A percentile compares a stretch with the other conserved stretches of the same genome.
Conservation (phyloP, 1,140 invertebrate genomes). For the Oncopeltus fasciatus region DNA sequence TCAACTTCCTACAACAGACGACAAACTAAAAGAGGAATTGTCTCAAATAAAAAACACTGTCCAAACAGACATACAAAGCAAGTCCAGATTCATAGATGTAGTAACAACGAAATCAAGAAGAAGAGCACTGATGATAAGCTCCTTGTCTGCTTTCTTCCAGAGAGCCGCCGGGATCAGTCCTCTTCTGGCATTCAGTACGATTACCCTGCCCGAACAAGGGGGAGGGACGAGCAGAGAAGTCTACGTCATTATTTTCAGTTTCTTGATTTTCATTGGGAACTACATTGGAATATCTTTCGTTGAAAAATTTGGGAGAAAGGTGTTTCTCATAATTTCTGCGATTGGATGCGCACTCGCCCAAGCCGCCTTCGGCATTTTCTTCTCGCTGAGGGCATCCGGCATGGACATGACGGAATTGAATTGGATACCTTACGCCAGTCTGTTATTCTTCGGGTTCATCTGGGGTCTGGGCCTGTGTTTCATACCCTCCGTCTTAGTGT, state of each 20-base stretch:
- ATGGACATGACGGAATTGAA: conserved; percentile 1
- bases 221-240: conserved; percentile 11
- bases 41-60: conserved; percentile 18
- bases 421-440: conserved; percentile 23
- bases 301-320: conserved; percentile 34
- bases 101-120: conserved; percentile 19
- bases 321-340: conserved; percentile 36
- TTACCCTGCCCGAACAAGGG: conserved; percentile 24
- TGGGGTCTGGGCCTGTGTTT: conserved; percentile 24
- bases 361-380: conserved; percentile 22
- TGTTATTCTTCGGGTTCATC: conserved; percentile 21
- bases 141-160: conserved; percentile 19
- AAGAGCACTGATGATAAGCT: conserved; percentile 22
- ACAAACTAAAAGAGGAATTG: conserved; percentile 15
- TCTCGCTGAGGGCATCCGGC: conserved; percentile 16
- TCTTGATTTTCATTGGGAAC: conserved; percentile 30
- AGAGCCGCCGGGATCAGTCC: conserved; percentile 23
- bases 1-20: conserved; percentile 36
- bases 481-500: conserved; percentile 24
- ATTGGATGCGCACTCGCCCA: conserved; percentile 17
- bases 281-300: conserved; percentile 32
- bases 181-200: conserved; percentile 23
- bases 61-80: conserved; percentile 16
- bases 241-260: conserved; percentile 22
- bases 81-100: conserved; percentile 19